These are phyloP conservation scores for Torymus texanus DNA, from an alignment of 2,888 invertebrate species.

Conservation along the genomic window DNA sequence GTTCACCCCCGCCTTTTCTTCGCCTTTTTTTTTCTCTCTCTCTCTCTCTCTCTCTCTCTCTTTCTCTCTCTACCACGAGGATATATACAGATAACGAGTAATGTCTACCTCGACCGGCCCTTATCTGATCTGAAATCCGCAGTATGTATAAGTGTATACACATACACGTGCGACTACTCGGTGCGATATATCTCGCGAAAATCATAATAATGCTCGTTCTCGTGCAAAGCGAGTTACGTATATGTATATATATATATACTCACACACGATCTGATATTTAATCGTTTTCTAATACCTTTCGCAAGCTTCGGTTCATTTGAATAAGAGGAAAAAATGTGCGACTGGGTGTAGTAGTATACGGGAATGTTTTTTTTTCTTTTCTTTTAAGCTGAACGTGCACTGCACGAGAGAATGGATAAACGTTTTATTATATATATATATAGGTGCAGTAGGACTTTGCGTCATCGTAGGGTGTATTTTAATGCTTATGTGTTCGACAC, in stretches of 20 bases:
- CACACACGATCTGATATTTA: constrained; percentile 44
- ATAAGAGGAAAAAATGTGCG: constrained; percentile 27
- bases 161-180: not conserved
- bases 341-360: not conserved
- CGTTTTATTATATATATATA: not conserved
- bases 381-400: not conserved
- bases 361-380: not conserved
- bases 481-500: constrained; percentile 15
- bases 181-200: constrained; percentile 39
- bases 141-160: not conserved
- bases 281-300: constrained; percentile 54
- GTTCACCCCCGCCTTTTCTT: not conserved
- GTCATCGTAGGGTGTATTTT: constrained; percentile 12
- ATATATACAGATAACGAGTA: constrained; percentile 49
- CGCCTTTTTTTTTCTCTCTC: not conserved
- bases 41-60: not conserved
- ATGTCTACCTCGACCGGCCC: constrained; percentile 43
- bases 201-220: constrained; percentile 40
- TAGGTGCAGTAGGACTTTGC: not conserved
- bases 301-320: constrained; percentile 52
- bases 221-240: too few species aligned
- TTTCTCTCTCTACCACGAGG: not conserved
- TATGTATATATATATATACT: too few species aligned
- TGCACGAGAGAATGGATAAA: not conserved
- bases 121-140: constrained; percentile 44